These are phyloP conservation scores for Stegostoma tigrinum DNA, from an alignment of 2,113 vertebrate genomes.

Conservation along the genomic window DNA sequence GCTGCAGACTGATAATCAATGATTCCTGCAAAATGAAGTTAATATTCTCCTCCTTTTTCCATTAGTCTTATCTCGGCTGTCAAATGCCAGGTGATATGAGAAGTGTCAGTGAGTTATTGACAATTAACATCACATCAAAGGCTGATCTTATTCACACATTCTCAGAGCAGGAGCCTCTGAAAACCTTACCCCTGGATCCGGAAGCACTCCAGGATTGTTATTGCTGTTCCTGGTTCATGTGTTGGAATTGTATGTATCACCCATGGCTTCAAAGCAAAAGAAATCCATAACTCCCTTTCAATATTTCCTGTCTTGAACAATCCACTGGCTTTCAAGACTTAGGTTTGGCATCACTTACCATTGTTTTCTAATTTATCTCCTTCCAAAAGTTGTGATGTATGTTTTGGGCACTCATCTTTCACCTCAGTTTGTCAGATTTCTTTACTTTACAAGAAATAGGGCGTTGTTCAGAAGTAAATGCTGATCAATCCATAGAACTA, in stretches of 20 bases:
- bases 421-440: not conserved
- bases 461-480: not conserved
- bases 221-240: not conserved
- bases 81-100: not conserved
- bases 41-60: not conserved
- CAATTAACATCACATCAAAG: not conserved
- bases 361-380: not conserved
- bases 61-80: not conserved
- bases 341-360: not conserved
- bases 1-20: not conserved
- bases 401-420: not conserved
- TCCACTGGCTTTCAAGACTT: not conserved
- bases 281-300: not conserved
- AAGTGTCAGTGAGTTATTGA: not conserved
- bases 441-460: no score
- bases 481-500: not conserved
- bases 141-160: not conserved
- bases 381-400: not conserved
- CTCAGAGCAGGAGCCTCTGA: not conserved
- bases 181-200: not conserved
- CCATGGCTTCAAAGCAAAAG: not conserved
- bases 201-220: not conserved
- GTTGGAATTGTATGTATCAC: not conserved
- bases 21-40: not conserved
- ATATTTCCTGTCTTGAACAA: not conserved